Evolutionary conservation across 2,888 invertebrate genomes (phyloP), one percentile per base, ranked within the genome.

Genomic region (Incurvaria masculella): DNA sequence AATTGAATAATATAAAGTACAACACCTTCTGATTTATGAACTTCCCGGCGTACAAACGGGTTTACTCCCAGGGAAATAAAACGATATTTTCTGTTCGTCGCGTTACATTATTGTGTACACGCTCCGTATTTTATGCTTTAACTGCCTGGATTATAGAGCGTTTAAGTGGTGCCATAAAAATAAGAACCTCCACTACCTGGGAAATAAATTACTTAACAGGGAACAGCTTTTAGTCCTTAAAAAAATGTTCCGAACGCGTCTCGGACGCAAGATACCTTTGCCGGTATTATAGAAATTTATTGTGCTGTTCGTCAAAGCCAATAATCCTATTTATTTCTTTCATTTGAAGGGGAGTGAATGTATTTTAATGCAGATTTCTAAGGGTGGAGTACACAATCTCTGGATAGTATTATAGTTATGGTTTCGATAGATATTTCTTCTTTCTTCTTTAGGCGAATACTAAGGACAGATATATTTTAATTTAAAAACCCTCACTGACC

Each of bases 171-270:
- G 56, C 66, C 66, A 74, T 75, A 75, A 78, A 33, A 78, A 71
- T 69, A 72, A 68, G 65, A 63, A 70, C 68, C 66, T 66, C 63
- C 62, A 64, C 64, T 72, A 72, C 73, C 72, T 72, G 68, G 69
- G 72, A 74, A 74, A 78, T 78, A 76, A 75, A 76, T 78, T 76
- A 75, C 72, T 71, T 71, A 71, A 74, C 71, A 70, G 69, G 69
- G 74, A 75, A 75, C 75, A 73, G 72, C 76, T 75, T 75, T 74
- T 72, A 75, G 71, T 67, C 66, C 67, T 63, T 56, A 62, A 33
- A 33, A 33, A 64, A 72, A 74, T 74, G 73, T 72, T 72, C 69
- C 68, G 74, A 70, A 70, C 75, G 75, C 75, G 75, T 74, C 71
- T 66, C 72, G 64, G 68, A 66, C 33, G 33, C 14, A 14, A 33